Evolutionary conservation across 23 tunicate species (phyloP), one percentile per base, ranked within the genome.

Genomic region (Botrylloides violaceus): DNA sequence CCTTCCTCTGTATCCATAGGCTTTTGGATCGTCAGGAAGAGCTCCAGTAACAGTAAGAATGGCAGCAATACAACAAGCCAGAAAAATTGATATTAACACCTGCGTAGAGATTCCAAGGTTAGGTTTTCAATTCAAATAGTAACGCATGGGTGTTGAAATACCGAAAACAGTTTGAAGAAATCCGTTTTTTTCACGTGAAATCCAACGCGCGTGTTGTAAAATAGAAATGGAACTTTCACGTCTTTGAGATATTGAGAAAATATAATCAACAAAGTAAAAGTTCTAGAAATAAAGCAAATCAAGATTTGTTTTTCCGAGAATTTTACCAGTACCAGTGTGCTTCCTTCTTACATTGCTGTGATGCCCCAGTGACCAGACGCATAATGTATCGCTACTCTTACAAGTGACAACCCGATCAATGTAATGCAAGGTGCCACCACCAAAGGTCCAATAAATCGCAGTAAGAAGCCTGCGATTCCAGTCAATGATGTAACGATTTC

Each of bases 91-190:
- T 48, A 66, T 34, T 49, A 77, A 53, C 23, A 66, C 82, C 82
- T 77, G 75, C 9, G 15, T 7, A 7, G 15, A 7, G 53, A 43
- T 7, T 43, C 15, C 15, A 43, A 43, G 15, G 15, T 15, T 9
- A 43, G 9, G 53, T 43, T 15, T 43, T 43, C n/a, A 24, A 0
- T 28, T 60, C n/a, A 18, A 25, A 60, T n/a, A 18, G 15, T 18
- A 18, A 1, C 32, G 32, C 32, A 15, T 12, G 65, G 18, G 21
- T 60, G 21, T n/a, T 18, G 27, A 12, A 79, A 71, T 78, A 84
- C 92, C 66, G 92, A 82, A 33, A 84, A 84, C 64, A 84, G 33
- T 64, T 84, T 84, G 70, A 84, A 84, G 5, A 77, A 26, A 12
- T 61, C 60, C 1, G 34, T 15, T 58, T 66, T 53, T 18, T 4